Percentiles rank a stretch among this genome's conserved stretches.
These are phyloP conservation scores for Squalus acanthias DNA, from an alignment of 2,797 vertebrate genomes.

Conservation along the genomic window DNA sequence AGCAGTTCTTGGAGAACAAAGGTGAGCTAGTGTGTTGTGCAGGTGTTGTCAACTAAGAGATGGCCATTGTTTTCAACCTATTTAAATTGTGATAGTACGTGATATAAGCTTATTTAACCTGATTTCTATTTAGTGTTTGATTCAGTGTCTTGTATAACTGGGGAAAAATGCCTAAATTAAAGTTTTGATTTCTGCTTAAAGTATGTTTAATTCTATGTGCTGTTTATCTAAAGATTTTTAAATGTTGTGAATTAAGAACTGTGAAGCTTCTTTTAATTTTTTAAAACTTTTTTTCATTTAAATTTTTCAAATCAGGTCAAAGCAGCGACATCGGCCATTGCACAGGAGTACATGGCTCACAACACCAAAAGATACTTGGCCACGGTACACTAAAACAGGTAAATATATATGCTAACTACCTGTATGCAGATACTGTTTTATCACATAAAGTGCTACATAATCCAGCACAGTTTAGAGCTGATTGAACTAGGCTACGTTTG, in stretches of 20 bases:
- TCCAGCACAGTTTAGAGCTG: background rate
- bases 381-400: conserved; percentile 89
- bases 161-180: background rate
- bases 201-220: background rate
- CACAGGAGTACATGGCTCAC: conserved; percentile 86
- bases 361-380: conserved; percentile 81
- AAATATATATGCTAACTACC: conserved; percentile 39
- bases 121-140: background rate
- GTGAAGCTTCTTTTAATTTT: background rate
- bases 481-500: background rate
- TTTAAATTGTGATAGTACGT: background rate
- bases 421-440: background rate
- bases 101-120: background rate
- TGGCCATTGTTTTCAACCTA: background rate
- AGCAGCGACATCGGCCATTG: conserved; percentile 81
- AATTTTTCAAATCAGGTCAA: conserved; percentile 56
- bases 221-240: background rate
- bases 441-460: background rate
- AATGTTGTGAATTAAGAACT: background rate
- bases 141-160: background rate
- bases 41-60: background rate
- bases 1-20: conserved; percentile 88
- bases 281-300: conserved; percentile 8
- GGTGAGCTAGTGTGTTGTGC: conserved; percentile 57
- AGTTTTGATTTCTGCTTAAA: background rate